Evolutionary conservation across 2,113 vertebrate genomes (phyloP), one percentile per base, ranked within the genome.

Genomic region (Eurystomus gularis): DNA sequence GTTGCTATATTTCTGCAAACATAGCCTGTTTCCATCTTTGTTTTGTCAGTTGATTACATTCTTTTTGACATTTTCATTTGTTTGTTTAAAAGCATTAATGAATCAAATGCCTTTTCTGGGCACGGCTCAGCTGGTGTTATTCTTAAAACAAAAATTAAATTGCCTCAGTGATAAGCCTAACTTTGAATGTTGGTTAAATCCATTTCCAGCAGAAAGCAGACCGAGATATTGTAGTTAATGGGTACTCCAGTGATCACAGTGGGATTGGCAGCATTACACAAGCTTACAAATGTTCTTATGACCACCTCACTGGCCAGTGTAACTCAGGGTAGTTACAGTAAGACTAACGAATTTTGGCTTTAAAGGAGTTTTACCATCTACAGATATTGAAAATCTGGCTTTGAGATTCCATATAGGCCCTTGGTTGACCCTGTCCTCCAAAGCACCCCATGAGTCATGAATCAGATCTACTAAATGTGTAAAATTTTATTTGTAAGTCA

Each of bases 11-110:
- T 96, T 96, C 90, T 97, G 95, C 95, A 94, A 91, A 77, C 85
- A 87, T 40, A 82, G 69, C 64, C 35, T 52, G 57, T 91, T 98
- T 97, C 82, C 64, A 86, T 94, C 88, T 93, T 95, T 96, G 90
- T 94, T 95, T 95, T 17, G 35, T 96, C 96, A 93, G 95, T 95
- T 86, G 81, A 54, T 97, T 93, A 93, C 58, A 72, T 57, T 86
- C 33, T 87, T 95, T 88, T 92, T 96, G 96, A 96, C 93, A 96
- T 97, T 97, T 96, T 96, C 91, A 94, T 96, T 96, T 97, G 76
- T 96, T 95, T 97, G 79, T 83, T 94, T 94, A 95, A 95, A 96
- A 96, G 58, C 89, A 93, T 95, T 91, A 97, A 93, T 86, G 80
- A 83, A 93, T 92, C 64, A 91, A 66, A 64, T 17, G 72, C 18